A percentile compares a stretch with the other conserved stretches of the same genome.
Conservation (phyloP, 2,797 vertebrate species). For the Anisognathus igniventris region DNA sequence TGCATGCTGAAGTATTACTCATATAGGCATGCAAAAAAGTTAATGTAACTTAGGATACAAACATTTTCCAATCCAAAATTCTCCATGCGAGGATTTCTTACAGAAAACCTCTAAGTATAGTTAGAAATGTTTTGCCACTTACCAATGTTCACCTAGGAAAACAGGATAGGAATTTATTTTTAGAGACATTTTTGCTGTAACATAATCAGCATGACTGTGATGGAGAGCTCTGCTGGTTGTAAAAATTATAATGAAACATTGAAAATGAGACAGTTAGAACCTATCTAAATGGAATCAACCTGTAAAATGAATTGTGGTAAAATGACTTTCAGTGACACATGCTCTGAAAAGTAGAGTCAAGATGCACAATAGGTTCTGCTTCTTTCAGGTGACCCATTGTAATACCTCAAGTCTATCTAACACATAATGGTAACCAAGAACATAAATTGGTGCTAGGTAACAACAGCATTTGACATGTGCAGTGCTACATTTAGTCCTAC, state of each 20-base stretch:
- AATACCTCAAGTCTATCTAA: not conserved
- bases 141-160: conserved; percentile 9
- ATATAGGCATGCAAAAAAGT: not conserved
- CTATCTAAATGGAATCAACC: conserved; percentile 48
- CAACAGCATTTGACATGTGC: not conserved
- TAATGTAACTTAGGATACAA: not conserved
- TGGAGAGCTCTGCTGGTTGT: conserved; percentile 26
- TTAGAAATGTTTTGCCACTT: conserved; percentile 30
- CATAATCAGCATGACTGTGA: conserved; percentile 54
- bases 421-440: not conserved
- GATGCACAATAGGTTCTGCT: not conserved
- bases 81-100: not conserved
- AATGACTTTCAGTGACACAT: not conserved
- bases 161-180: conserved; percentile 58
- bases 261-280: conserved; percentile 52
- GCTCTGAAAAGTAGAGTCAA: not conserved
- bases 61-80: not conserved
- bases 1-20: not conserved
- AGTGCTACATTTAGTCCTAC: not conserved
- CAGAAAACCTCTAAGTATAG: not conserved
- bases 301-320: not conserved
- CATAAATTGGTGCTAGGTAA: not conserved
- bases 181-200: conserved; percentile 55
- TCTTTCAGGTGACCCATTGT: conserved; percentile 1
- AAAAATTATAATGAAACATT: conserved; percentile 46